These are phyloP conservation scores for Ceyx melanurus DNA, from an alignment of 2,113 vertebrate species.

Conservation along the genomic window DNA sequence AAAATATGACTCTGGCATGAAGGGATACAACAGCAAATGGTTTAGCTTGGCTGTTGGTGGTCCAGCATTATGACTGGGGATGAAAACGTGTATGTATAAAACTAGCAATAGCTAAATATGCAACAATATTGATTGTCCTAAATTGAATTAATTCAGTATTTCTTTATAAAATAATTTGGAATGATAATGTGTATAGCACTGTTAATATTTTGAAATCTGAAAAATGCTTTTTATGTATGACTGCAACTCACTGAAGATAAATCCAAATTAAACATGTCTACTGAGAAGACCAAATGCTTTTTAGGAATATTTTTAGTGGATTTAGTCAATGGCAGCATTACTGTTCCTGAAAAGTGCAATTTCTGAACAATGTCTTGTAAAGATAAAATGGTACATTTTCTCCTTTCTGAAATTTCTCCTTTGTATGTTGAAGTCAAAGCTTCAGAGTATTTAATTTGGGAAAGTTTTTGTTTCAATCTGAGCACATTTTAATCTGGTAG, in stretches of 20 bases:
- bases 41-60: background rate
- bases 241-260: background rate
- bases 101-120: background rate
- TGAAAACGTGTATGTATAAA: background rate
- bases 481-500: background rate
- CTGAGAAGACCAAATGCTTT: background rate
- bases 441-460: background rate
- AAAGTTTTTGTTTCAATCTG: background rate
- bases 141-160: background rate
- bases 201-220: background rate
- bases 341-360: background rate
- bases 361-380: background rate
- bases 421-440: background rate
- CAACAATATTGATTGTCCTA: background rate
- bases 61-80: background rate
- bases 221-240: background rate
- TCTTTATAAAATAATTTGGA: background rate
- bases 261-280: background rate
- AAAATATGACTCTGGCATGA: background rate
- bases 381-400: background rate
- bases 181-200: background rate
- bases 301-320: background rate
- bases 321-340: background rate
- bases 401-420: background rate
- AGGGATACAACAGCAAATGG: background rate